Evolutionary conservation across 2,113 vertebrate genomes (phyloP), one percentile per base, ranked within the genome.

Genomic region (Oreochromis niloticus): DNA sequence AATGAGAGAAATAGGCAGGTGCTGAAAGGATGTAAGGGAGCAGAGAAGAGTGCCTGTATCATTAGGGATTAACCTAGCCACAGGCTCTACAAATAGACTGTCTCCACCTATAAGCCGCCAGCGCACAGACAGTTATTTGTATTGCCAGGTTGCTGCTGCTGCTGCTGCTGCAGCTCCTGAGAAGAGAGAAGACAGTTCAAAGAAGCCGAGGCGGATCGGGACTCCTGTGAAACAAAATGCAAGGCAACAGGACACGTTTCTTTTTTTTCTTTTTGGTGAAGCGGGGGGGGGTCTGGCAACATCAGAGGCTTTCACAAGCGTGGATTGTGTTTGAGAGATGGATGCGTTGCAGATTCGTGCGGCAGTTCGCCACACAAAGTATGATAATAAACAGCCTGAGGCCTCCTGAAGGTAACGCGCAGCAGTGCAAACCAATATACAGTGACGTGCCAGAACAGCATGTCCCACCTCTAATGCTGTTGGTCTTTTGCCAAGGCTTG

Each of bases 61-160:
- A 96, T 96, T 93, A 94, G 91, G 94, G 95, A 96, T 96, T 95
- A 96, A 95, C 95, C 95, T 93, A 87, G 91, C 94, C 94, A 92
- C 94, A 92, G 91, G 93, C 93, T 93, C 93, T 94, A 95, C 93
- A 95, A 95, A 95, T 95, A 95, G 93, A 93, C 94, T 93, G 94
- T 95, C 95, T 95, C 92, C 94, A 94, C 92, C 94, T 95, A 94
- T 95, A 95, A 95, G 93, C 92, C 83, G 83, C 93, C 92, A 89
- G 92, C 84, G 52, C 87, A 91, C 88, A 94, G 90, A 94, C 90
- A 84, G 54, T 95, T 94, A 95, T 95, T 94, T 95, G 92, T 94
- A 91, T 89, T 95, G 94, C 92, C 94, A 92, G 93, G 93, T 92
- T 94, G 90, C 93, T 92, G 91, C 94, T 91, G 94, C 86, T 71